Evolutionary conservation across 2,113 vertebrate species (phyloP), one percentile per base, ranked within the genome.

Genomic region (Delphinus delphis): DNA sequence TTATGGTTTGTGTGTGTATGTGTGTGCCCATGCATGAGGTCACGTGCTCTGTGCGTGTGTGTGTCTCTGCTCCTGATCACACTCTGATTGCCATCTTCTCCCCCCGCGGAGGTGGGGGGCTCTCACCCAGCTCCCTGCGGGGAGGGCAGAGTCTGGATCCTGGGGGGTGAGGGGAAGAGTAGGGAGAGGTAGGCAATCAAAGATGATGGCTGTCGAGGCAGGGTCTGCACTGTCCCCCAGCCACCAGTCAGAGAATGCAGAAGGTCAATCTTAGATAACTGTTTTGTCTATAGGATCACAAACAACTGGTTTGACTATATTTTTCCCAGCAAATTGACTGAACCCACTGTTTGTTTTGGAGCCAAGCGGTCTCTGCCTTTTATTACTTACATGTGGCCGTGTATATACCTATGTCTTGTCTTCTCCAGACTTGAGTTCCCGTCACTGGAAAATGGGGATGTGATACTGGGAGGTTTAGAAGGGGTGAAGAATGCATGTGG

Each of bases 231-330:
- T 60, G 77, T n/a, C 89, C 91, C 67, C 58, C 62, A 47, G 67
- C 82, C 13, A 0, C 94, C 93, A 77, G 74, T 53, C 33, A 76
- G 60, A 94, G 80, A 81, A 47, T 68, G n/a, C 53, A 8, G 23
- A 53, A 97, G 90, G 90, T 96, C 92, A 79, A 2, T 79, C 55
- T 95, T 25, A 58, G n/a, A 71, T 79, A 47, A 95, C 81, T 82
- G 80, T 96, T 98, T 97, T 98, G 98, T 96, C 97, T 97, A 44
- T 91, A 31, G 93, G 96, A 95, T 97, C 97, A 95, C 97, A 96
- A 97, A 96, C 26, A 93, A 70, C 73, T 73, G 92, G 80, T 68
- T 41, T 47, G 83, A 47, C 86, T 87, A 10, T 96, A 93, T 94
- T 76, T 84, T 4, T 8, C 87, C 47, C 20, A 5, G 58, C 44